Percentiles rank a stretch among this genome's conserved stretches.
These are phyloP conservation scores for Narcine bancroftii DNA, from an alignment of 2,113 vertebrate genomes.

Conservation along the genomic window DNA sequence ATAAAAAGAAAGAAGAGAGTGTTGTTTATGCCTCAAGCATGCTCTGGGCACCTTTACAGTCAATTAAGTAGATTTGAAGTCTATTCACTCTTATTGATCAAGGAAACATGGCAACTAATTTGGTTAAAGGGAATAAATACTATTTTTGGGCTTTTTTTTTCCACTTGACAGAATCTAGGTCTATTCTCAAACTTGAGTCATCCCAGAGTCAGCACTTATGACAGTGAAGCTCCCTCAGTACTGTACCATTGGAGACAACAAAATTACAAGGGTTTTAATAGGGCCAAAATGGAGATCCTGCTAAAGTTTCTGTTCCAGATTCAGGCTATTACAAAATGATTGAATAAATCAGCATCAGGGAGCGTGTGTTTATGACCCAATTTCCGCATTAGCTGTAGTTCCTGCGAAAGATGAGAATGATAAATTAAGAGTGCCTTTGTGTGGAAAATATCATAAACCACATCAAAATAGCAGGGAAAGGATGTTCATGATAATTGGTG, in stretches of 20 bases:
- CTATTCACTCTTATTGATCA: background rate
- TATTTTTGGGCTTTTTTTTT: background rate
- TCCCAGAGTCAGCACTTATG: background rate
- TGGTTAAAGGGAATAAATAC: background rate
- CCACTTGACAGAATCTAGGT: background rate
- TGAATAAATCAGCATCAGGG: background rate
- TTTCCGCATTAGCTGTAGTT: background rate
- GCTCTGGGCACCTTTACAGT: background rate
- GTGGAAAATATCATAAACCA: background rate
- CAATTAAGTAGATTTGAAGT: background rate
- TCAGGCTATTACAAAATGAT: background rate
- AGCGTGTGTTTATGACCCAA: background rate
- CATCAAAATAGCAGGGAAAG: background rate
- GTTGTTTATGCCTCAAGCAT: background rate
- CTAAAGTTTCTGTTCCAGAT: background rate
- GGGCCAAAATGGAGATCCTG: background rate
- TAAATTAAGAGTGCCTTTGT: too few relatives aligned
- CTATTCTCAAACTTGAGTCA: background rate
- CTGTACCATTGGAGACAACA: too few relatives aligned
- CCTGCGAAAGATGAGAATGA: background rate
- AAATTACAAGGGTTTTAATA: background rate
- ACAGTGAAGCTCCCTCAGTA: background rate
- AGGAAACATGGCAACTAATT: background rate
- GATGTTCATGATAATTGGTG: background rate
- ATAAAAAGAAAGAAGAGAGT: background rate